These are phyloP conservation scores for Drosophila aldrichi DNA, from an alignment of 2,888 invertebrate genomes.

Conservation along the genomic window DNA sequence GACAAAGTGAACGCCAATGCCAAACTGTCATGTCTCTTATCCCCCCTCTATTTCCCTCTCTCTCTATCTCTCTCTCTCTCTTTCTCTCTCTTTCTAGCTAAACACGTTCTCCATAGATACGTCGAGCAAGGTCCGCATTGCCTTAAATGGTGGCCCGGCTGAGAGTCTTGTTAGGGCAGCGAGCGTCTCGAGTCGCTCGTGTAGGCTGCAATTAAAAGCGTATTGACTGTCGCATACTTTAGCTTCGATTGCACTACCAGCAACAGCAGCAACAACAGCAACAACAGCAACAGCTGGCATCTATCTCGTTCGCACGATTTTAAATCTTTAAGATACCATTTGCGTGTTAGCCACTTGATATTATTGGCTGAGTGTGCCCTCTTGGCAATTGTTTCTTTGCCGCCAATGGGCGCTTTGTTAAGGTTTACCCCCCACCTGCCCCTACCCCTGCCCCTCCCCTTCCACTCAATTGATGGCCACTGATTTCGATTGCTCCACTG, in stretches of 20 bases:
- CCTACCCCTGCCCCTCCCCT: accelerated
- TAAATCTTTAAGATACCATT: slow-evolving; percentile 37
- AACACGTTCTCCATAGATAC: slow-evolving; percentile 27
- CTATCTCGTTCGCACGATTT: slow-evolving; percentile 61
- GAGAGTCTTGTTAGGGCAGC: slow-evolving; percentile 69
- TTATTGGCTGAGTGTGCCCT: slow-evolving; percentile 56
- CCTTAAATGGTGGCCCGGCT: slow-evolving; percentile 70
- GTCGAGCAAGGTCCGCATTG: slow-evolving; percentile 70
- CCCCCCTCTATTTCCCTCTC: background rate
- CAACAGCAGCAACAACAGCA: background rate
- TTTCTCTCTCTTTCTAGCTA: background rate
- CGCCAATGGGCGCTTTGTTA: slow-evolving; percentile 8
- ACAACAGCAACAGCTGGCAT: slow-evolving; percentile 4
- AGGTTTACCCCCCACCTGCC: background rate
- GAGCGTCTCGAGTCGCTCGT: slow-evolving; percentile 30
- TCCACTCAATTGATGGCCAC: background rate
- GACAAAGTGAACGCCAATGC: slow-evolving; percentile 53
- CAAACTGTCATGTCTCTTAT: slow-evolving; percentile 28
- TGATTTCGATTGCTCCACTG: slow-evolving; percentile 34
- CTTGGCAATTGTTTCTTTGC: slow-evolving; percentile 49
- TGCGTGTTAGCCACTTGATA: slow-evolving; percentile 45
- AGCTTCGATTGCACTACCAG: slow-evolving; percentile 55
- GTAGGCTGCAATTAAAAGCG: slow-evolving; percentile 77
- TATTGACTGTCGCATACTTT: slow-evolving; percentile 67
- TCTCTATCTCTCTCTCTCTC: background rate